Conservation (phyloP, 2,888 invertebrate genomes). For the Yponomeuta cagnagella region DNA sequence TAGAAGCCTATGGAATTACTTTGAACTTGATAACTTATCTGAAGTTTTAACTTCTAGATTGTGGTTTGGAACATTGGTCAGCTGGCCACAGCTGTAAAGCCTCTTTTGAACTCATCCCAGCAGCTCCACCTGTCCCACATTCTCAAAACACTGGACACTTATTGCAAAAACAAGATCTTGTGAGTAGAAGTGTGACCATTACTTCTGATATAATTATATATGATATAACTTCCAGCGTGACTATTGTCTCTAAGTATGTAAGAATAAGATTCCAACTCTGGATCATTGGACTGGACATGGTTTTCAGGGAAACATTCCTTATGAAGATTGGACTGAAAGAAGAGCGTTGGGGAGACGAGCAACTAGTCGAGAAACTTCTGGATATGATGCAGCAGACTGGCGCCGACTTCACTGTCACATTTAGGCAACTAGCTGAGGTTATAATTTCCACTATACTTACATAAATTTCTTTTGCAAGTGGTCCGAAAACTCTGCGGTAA, state of each 20-base stretch:
- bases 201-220: background rate
- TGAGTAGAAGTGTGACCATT: constrained; percentile 33
- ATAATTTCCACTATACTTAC: background rate
- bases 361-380: constrained; percentile 70
- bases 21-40: constrained; percentile 12
- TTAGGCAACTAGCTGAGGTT: constrained; percentile 74
- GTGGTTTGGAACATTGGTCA: constrained; percentile 79
- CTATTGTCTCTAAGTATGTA: too few species aligned
- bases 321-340: constrained; percentile 73
- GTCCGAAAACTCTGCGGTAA: background rate
- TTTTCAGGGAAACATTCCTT: constrained; percentile 59
- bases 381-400: constrained; percentile 79
- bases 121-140: constrained; percentile 62
- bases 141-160: constrained; percentile 60
- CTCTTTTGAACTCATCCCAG: constrained; percentile 59
- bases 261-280: too few species aligned
- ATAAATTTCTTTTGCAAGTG: background rate
- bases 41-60: constrained; percentile 37
- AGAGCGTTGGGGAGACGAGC: constrained; percentile 64
- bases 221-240: too few species aligned
- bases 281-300: too few species aligned
- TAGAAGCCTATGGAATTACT: background rate
- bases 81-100: constrained; percentile 75
- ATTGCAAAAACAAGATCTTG: constrained; percentile 68
- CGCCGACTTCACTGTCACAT: constrained; percentile 79